Base-by-base conservation (phyloP, 1,140 invertebrate species). In the Heliothis subflexa region DNA sequence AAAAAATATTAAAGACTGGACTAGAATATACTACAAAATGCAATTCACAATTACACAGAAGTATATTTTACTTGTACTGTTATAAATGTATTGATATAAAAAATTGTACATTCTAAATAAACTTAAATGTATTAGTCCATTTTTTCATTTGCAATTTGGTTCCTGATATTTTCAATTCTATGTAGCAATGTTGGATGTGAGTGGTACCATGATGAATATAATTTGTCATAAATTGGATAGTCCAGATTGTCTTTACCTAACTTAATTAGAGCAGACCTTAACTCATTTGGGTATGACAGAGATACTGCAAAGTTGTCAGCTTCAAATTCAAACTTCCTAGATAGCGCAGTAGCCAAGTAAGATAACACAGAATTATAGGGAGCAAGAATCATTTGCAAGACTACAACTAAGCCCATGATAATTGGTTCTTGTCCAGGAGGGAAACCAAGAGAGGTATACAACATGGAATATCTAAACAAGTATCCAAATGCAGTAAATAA, bases 151-250 rank as follows among this genome's bases (percentile, higher is more conserved):
- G 71, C 13, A 40, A 78, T 74, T 90, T 91, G 84, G 85, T 96
- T 97, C 70, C 97, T 96, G 57, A 99, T 94, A 49, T 97, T 97
- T 88, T 96, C 96, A 70, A 99, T 95, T 88, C 99, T 95, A 91
- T 99, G 98, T n/a, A 99, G 95, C 10, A 99, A 93, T 40, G 99
- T 98, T 77, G 99, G 99, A 96, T 99, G 99, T 40, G 97, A 98
- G 94, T 99, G 98, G 94, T 99, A 97, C 97, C 98, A 99, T 25
- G 96, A 95, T 1, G 99, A 98, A 90, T 97, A 99, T 5, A 99
- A 93, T 94, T 97, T 97, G 90, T 99, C 99, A 88, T 97, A 97
- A 62, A 99, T 96, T 0, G 99, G 99, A 93, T 98, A 99, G 79
- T 97, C 96, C 73, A 99, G 96, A 95, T 99, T 99, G 93, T 99